Base-by-base conservation (phyloP, 2,888 invertebrate genomes). In the Cordylochernes scorpioides region DNA sequence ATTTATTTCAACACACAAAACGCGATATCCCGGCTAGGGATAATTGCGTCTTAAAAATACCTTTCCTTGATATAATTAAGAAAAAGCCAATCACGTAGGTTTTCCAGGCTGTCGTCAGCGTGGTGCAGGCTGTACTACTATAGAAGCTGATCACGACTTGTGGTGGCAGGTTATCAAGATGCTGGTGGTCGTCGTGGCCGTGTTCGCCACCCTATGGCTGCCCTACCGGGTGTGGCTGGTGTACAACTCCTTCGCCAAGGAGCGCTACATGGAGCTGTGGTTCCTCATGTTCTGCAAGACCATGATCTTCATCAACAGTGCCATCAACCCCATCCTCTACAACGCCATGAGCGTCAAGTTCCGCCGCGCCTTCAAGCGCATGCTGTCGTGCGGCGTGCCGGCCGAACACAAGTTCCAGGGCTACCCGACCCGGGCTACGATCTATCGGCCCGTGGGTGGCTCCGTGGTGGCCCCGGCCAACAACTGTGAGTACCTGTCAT, bases 301-400 rank as follows among this genome's bases (percentile, higher is more conserved):
- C 14, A 60, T 65, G 53, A 57, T 64, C 26, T 65, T 60, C 49
- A 60, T 64, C 42, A 66, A 66, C 52, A 62, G 63, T 44, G 64
- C 65, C 33, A 62, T 66, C 45, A 65, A 65, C 46, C 65, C 65
- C 1, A 61, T 65, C 34, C 55, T 66, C 31, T 65, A 66, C 55
- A 66, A 64, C 49, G 58, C 62, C 32, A 62, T 66, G 61, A 63
- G 63, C 0, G 57, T 55, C 33, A 61, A 62, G 45, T 65, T 65
- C 46, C 53, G 64, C n/a, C 48, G 58, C 28, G 63, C 63, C 27
- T 65, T 65, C 49, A 53, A 54, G 38, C 49, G 53, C 29, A 47
- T 54, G 15, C 46, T 60, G 13, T 42, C 46, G 17, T 56, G 57
- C 37, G 47, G 34, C 31, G 22, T 13, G 22, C 22, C 12, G 2